phyloP scores from a whole-genome alignment of 2,888 invertebrate genomes.

The Anorthoa munda region DNA sequence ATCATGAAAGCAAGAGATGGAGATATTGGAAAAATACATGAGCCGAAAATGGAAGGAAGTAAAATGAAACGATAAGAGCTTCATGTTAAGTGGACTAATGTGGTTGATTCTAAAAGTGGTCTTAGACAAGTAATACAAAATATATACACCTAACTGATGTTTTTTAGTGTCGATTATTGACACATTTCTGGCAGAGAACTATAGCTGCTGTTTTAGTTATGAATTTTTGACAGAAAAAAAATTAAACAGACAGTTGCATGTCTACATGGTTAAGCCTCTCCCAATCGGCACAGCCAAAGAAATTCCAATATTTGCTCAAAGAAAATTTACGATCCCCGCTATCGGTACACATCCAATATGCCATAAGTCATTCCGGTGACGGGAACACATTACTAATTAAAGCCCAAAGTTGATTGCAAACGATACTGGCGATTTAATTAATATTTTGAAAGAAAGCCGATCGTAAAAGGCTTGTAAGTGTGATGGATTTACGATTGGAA shows the following conservation, averaged over 20 bases:
- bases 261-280: conserved; percentile 22
- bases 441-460: conserved; percentile 73
- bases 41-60: too few species aligned
- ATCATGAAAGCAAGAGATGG: too few species aligned
- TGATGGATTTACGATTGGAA: conserved; percentile 74
- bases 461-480: conserved; percentile 74
- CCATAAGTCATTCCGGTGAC: conserved; percentile 82
- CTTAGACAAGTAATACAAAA: too few species aligned
- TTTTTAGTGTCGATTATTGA: not conserved
- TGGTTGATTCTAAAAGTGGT: too few species aligned
- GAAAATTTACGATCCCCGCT: conserved; percentile 62
- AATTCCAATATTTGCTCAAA: conserved; percentile 67
- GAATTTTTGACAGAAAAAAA: not conserved
- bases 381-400: conserved; percentile 82
- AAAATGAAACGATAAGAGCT: not conserved
- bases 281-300: conserved; percentile 55
- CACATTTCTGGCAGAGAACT: not conserved
- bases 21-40: too few species aligned
- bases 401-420: conserved; percentile 77
- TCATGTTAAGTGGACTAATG: not conserved
- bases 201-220: not conserved
- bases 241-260: not conserved
- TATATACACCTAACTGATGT: too few species aligned
- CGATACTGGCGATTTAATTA: conserved; percentile 79
- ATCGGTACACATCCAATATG: conserved; percentile 76